These are phyloP conservation scores for Leguminivora glycinivorella DNA, from an alignment of 1,140 invertebrate genomes.

Conservation along the genomic window DNA sequence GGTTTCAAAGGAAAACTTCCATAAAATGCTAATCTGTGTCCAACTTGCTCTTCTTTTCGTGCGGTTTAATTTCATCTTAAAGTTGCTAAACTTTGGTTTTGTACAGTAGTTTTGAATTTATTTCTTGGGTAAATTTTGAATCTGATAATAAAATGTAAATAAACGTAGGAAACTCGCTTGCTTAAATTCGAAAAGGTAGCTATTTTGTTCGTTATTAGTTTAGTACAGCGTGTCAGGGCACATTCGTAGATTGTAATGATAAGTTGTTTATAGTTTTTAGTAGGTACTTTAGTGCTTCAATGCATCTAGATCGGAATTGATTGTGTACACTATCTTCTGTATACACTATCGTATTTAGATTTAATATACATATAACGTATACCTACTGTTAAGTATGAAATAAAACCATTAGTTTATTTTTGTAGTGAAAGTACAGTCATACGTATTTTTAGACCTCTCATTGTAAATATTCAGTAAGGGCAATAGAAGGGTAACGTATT, in stretches of 20 bases:
- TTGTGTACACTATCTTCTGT: no score
- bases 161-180: not conserved
- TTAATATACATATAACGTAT: not conserved
- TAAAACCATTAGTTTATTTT: not conserved
- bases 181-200: not conserved
- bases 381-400: not conserved
- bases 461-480: not conserved
- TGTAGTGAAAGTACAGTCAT: not conserved
- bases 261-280: no score
- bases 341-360: no score
- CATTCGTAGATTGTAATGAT: not conserved
- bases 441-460: not conserved
- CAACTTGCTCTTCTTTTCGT: conserved; percentile 23
- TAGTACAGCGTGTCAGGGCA: no score
- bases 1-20: conserved; percentile 28
- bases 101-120: conserved; percentile 3
- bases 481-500: conserved; percentile 16
- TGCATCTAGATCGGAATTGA: no score
- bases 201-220: not conserved
- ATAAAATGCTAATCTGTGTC: conserved; percentile 28
- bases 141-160: not conserved
- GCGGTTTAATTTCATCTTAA: conserved; percentile 15
- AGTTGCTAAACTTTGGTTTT: conserved; percentile 8
- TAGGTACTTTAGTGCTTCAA: no score
- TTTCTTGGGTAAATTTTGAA: not conserved